Conservation (phyloP, 2,888 invertebrate species). For the Cantharis rustica region DNA sequence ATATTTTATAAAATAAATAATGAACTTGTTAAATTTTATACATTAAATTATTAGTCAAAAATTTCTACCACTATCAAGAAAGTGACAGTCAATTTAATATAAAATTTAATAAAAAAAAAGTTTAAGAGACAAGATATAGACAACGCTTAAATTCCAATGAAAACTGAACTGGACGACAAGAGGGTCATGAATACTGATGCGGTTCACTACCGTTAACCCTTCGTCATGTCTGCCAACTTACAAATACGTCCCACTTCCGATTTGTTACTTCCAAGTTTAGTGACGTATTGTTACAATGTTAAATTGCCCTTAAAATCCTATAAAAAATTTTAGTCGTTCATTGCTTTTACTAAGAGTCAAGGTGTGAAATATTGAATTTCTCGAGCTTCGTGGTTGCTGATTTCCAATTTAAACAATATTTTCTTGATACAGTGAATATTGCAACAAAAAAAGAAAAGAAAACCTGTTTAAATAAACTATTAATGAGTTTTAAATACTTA, state of each 20-base stretch:
- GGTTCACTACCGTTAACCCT: conserved; percentile 42
- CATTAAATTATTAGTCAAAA: no score
- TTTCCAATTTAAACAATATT: background rate
- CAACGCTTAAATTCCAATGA: conserved; percentile 50
- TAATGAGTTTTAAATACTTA: background rate
- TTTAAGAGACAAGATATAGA: conserved; percentile 44
- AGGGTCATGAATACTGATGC: conserved; percentile 51
- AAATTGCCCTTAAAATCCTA: conserved; percentile 19
- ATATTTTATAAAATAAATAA: no score
- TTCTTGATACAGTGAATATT: background rate
- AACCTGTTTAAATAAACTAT: background rate
- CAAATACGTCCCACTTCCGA: conserved; percentile 45
- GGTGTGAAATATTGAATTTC: background rate
- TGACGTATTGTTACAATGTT: conserved; percentile 40
- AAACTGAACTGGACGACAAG: conserved; percentile 47
- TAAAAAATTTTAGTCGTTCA: background rate
- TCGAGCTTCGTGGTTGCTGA: background rate
- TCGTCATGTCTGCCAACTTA: conserved; percentile 47
- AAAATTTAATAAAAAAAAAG: conserved; percentile 16
- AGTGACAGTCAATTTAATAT: background rate
- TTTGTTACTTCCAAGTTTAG: conserved; percentile 44
- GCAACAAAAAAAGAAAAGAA: background rate
- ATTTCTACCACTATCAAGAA: no score
- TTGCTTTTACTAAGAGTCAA: background rate
- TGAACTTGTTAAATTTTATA: no score